Evolutionary conservation across 2,888 invertebrate species (phyloP).

Genomic region (Odontocolon sp.): DNA sequence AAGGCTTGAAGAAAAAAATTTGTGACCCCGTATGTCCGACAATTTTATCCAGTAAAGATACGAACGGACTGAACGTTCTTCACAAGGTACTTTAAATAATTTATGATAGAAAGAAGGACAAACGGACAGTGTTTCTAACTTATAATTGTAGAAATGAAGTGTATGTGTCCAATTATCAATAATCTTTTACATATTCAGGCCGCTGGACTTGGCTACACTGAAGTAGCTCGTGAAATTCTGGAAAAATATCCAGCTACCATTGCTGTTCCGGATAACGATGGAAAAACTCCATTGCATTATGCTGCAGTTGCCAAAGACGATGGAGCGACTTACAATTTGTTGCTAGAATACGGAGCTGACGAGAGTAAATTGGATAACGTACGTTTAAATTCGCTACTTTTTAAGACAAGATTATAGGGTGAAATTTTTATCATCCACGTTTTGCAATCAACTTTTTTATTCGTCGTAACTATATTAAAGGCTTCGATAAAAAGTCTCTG

Average conservation of each 20-base stretch:
- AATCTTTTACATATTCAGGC: constrained; percentile 82
- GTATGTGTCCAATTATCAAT: neutral
- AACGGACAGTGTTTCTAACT: no score
- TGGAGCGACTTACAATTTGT: constrained; percentile 88
- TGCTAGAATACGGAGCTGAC: constrained; percentile 92
- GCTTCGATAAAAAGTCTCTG: no score
- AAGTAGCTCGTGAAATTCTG: constrained; percentile 88
- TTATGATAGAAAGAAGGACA: no score
- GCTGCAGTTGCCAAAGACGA: constrained; percentile 91
- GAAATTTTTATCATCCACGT: no score
- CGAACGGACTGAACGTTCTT: constrained; percentile 91
- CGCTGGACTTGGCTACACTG: constrained; percentile 89
- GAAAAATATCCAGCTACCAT: constrained; percentile 87
- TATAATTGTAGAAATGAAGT: no score
- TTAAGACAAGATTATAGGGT: no score
- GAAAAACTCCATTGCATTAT: constrained; percentile 94
- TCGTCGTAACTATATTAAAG: no score
- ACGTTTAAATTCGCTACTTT: no score
- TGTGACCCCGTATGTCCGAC: constrained; percentile 87
- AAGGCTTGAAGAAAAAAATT: constrained; percentile 85
- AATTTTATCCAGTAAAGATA: constrained; percentile 89
- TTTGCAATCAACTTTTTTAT: no score
- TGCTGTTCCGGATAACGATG: constrained; percentile 89
- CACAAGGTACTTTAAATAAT: constrained; percentile 87
- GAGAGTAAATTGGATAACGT: constrained; percentile 93